These are phyloP conservation scores for Pteronura brasiliensis DNA, from an alignment of 2,113 vertebrate species.

Conservation along the genomic window DNA sequence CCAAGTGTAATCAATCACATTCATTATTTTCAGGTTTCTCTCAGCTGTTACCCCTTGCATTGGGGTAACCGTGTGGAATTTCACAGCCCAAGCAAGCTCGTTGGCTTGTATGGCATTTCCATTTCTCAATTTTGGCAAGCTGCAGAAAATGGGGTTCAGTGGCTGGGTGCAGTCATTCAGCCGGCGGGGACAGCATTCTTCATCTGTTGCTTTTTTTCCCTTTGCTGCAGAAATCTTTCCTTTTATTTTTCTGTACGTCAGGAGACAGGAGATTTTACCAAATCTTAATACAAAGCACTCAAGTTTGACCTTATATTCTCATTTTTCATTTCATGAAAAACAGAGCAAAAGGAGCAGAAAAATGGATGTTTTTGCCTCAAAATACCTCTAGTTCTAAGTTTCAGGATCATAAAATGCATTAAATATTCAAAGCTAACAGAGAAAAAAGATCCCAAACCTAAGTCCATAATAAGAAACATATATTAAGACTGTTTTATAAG, in stretches of 20 bases:
- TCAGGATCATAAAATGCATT: slow-evolving; percentile 16
- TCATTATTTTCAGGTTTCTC: slow-evolving; percentile 63
- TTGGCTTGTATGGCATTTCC: neutral
- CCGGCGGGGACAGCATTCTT: neutral
- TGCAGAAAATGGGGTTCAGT: neutral
- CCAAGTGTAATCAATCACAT: slow-evolving; percentile 57
- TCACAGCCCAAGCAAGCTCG: neutral
- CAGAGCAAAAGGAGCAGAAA: slow-evolving; percentile 20
- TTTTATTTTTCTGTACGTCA: slow-evolving; percentile 11
- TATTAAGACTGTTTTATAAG: neutral
- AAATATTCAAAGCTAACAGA: slow-evolving; percentile 11
- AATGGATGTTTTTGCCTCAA: slow-evolving; percentile 16
- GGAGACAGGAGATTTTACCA: neutral
- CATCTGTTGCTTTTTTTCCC: neutral
- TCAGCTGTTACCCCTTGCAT: slow-evolving; percentile 1
- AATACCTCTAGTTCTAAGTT: slow-evolving; percentile 32
- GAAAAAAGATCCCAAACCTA: neutral
- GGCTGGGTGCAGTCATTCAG: neutral
- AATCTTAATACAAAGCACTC: slow-evolving; percentile 53
- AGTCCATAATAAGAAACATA: neutral
- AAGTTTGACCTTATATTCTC: slow-evolving; percentile 50
- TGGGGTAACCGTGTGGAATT: neutral
- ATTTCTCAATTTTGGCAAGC: slow-evolving; percentile 1
- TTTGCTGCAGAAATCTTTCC: neutral
- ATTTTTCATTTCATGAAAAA: slow-evolving; percentile 54